phyloP scores from a whole-genome alignment of 1,140 invertebrate genomes.

The Holotrichia oblita region DNA sequence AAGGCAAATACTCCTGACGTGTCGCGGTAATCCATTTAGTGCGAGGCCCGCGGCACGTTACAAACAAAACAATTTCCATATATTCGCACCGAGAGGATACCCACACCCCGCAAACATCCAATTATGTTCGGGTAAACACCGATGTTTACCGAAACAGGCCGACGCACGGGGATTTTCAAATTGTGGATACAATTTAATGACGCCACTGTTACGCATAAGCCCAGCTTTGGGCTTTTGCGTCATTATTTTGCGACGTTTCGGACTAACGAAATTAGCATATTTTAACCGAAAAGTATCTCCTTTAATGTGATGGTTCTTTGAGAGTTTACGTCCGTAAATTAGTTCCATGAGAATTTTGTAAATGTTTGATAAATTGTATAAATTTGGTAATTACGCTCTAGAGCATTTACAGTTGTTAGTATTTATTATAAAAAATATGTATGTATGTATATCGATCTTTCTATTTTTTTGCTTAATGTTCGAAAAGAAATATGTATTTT shows the following conservation, averaged over 20 bases:
- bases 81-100: constrained; percentile 8
- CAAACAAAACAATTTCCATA: constrained; percentile 21
- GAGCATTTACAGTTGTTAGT: no score
- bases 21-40: constrained; percentile 7
- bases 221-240: constrained; percentile 3
- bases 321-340: neutral
- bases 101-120: constrained; percentile 15
- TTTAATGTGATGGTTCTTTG: neutral
- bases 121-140: constrained; percentile 20
- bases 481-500: no score
- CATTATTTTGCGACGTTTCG: constrained; percentile 16
- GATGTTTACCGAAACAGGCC: constrained; percentile 10
- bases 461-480: no score
- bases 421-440: no score
- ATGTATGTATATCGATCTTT: no score
- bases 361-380: neutral
- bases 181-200: constrained; percentile 7
- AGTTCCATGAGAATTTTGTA: neutral
- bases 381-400: neutral
- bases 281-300: neutral
- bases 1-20: constrained; percentile 19
- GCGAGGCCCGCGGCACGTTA: neutral
- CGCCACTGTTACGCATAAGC: neutral
- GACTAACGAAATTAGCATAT: constrained; percentile 8
- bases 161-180: constrained; percentile 11